Evolutionary conservation across 2,888 invertebrate genomes (phyloP).

Genomic region (Cotesia congregata): DNA sequence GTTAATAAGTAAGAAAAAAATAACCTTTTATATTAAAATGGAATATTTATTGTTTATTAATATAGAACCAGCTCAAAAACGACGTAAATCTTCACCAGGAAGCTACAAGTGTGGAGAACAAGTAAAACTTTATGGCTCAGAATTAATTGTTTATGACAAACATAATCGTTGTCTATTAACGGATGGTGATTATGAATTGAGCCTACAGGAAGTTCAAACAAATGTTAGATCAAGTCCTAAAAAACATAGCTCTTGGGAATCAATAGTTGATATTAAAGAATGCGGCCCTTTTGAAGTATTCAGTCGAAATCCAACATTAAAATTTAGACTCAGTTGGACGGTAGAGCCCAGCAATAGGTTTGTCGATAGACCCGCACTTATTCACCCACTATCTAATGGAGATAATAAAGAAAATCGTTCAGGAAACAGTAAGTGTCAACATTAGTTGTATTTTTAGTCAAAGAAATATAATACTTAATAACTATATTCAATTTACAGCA

Average conservation of each 20-base stretch:
- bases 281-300: constrained; percentile 81
- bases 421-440: constrained; percentile 59
- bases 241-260: constrained; percentile 82
- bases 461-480: constrained; percentile 3
- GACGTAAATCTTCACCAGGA: constrained; percentile 75
- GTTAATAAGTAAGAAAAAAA: no score
- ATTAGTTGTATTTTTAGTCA: background rate
- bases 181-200: constrained; percentile 92
- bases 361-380: constrained; percentile 77
- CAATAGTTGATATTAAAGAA: constrained; percentile 74
- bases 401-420: constrained; percentile 71
- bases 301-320: constrained; percentile 84
- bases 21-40: background rate
- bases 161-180: constrained; percentile 88
- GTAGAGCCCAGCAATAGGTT: constrained; percentile 78
- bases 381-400: constrained; percentile 62
- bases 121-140: constrained; percentile 79
- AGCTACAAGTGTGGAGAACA: constrained; percentile 70
- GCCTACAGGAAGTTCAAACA: constrained; percentile 80
- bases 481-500: constrained; percentile 50
- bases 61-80: constrained; percentile 79
- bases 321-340: constrained; percentile 89
- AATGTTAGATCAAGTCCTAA: constrained; percentile 74
- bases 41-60: constrained; percentile 47
- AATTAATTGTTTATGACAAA: constrained; percentile 91